Conservation (phyloP, 2,888 invertebrate species). For the Cacoxenus indagator region DNA sequence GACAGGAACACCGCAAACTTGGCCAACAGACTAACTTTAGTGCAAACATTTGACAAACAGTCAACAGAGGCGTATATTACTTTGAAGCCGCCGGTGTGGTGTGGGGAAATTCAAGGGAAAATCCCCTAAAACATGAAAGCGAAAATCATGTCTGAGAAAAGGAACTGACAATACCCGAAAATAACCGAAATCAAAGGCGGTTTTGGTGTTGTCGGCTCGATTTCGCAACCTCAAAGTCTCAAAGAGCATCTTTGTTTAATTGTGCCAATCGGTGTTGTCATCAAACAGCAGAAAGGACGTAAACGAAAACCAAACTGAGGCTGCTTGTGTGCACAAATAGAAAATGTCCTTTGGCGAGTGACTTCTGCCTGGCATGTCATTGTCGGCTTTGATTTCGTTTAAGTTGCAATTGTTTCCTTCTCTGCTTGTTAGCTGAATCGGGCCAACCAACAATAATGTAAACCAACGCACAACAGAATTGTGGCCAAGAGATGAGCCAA, state of each 20-base stretch:
- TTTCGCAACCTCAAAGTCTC: constrained; percentile 31
- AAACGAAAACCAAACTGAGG: constrained; percentile 5
- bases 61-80: constrained; percentile 42
- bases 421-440: too few species aligned
- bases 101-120: neutral
- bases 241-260: constrained; percentile 45
- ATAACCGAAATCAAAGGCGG: constrained; percentile 3
- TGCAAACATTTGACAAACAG: constrained; percentile 56
- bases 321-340: constrained; percentile 48
- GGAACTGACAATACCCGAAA: constrained; percentile 23
- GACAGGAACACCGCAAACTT: neutral
- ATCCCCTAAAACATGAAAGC: neutral
- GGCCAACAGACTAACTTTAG: constrained; percentile 1
- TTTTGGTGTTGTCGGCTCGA: neutral
- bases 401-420: neutral
- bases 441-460: too few species aligned
- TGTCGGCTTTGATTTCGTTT: constrained; percentile 7
- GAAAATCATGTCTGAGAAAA: constrained; percentile 15
- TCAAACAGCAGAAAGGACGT: constrained; percentile 1
- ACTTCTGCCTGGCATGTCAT: neutral
- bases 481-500: neutral
- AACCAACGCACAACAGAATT: neutral
- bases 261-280: constrained; percentile 52
- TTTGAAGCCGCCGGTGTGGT: constrained; percentile 40
- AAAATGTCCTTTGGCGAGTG: constrained; percentile 59